A percentile compares a stretch with the other conserved stretches of the same genome.
phyloP scores from a whole-genome alignment of 2,113 vertebrate genomes.

The Formicarius rufipectus region DNA sequence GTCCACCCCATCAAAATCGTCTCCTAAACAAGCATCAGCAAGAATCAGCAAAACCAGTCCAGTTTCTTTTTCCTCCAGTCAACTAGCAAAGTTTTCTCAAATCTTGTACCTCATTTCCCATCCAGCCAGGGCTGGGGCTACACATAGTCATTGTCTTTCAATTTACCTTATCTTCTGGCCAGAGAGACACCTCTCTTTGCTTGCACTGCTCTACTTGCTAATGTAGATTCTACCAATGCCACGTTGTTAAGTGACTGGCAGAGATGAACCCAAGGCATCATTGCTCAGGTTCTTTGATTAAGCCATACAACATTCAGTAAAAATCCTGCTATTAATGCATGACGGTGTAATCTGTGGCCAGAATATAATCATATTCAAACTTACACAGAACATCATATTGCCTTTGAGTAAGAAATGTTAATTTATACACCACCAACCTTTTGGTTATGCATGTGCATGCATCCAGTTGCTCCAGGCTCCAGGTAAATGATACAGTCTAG shows the following conservation, averaged over 20 bases:
- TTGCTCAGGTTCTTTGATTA: not conserved
- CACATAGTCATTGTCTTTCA: not conserved
- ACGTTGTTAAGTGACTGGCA: not conserved
- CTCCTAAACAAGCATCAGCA: not conserved
- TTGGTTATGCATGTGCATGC: slow-evolving; percentile 1
- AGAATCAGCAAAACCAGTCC: not conserved
- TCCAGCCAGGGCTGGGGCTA: not conserved
- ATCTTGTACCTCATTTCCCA: not conserved
- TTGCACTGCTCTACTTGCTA: not conserved
- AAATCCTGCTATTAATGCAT: not conserved
- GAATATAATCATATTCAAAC: not conserved
- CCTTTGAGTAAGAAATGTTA: slow-evolving; percentile 37
- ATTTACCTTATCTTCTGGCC: not conserved
- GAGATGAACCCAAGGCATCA: not conserved
- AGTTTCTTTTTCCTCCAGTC: not conserved
- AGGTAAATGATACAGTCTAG: slow-evolving; percentile 31
- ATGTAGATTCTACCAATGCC: not conserved
- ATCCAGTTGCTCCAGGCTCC: slow-evolving; percentile 8
- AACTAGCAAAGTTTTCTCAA: not conserved
- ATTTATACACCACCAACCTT: slow-evolving; percentile 16
- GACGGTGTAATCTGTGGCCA: not conserved
- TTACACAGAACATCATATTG: not conserved
- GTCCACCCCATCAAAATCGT: not conserved
- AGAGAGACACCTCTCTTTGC: not conserved
- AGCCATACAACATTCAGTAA: not conserved